A percentile compares a stretch with the other conserved stretches of the same genome.
These are phyloP conservation scores for Drosophila lowei DNA, from an alignment of 1,140 invertebrate genomes.

Conservation along the genomic window DNA sequence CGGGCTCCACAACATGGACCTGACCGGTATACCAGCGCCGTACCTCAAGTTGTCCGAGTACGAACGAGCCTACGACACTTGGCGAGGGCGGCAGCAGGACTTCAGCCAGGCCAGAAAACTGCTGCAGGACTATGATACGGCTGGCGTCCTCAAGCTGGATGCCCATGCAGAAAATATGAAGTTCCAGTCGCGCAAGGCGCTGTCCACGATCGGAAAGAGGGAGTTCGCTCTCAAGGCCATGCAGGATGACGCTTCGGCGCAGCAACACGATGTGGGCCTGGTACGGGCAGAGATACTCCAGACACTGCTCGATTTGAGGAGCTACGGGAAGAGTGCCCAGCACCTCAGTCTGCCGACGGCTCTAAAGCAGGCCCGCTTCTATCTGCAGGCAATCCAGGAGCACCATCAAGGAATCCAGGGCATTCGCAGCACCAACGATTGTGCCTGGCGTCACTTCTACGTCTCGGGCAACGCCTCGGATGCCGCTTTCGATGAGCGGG, in stretches of 20 bases:
- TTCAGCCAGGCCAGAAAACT: slow-evolving; percentile 71
- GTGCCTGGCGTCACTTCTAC: slow-evolving; percentile 73
- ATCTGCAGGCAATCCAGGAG: slow-evolving; percentile 69
- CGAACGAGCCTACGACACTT: slow-evolving; percentile 70
- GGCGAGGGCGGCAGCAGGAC: slow-evolving; percentile 81
- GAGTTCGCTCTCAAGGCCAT: slow-evolving; percentile 50
- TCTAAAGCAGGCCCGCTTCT: slow-evolving; percentile 71
- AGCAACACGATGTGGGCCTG: slow-evolving; percentile 42
- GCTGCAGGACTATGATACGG: slow-evolving; percentile 62
- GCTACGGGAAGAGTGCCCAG: slow-evolving; percentile 71
- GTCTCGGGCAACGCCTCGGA: slow-evolving; percentile 75
- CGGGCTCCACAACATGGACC: slow-evolving; percentile 85
- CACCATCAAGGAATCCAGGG: slow-evolving; percentile 60
- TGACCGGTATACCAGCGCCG: slow-evolving; percentile 89
- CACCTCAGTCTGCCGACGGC: slow-evolving; percentile 75
- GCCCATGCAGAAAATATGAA: slow-evolving; percentile 74
- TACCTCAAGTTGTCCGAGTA: slow-evolving; percentile 85
- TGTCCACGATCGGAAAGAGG: slow-evolving; percentile 60
- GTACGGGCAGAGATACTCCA: slow-evolving; percentile 51
- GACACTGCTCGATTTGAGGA: slow-evolving; percentile 57
- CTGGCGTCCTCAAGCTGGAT: slow-evolving; percentile 63
- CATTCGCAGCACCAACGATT: slow-evolving; percentile 63
- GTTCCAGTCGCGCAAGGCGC: slow-evolving; percentile 67
- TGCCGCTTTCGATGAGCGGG: slow-evolving; percentile 79
- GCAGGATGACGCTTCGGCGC: slow-evolving; percentile 42